Evolutionary conservation across 2,797 vertebrate species (phyloP).

Genomic region (Chloroceryle amazona): DNA sequence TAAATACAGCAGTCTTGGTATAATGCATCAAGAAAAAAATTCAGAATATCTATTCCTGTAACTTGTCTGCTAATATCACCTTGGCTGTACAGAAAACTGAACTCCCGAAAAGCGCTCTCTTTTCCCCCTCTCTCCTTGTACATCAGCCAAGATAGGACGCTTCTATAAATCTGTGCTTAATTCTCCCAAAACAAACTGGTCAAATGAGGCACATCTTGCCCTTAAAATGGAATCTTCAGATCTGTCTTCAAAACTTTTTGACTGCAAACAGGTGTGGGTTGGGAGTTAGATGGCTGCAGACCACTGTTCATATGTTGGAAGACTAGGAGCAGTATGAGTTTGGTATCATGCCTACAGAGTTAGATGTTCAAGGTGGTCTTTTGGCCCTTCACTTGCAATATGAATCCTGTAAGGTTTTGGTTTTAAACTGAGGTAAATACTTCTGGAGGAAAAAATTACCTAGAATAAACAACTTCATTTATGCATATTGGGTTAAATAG

Average conservation of each 20-base stretch:
- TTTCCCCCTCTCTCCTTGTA: no score
- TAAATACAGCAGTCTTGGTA: not conserved
- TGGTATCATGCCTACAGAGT: not conserved
- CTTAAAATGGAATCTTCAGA: not conserved
- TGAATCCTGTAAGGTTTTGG: not conserved
- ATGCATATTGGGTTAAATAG: not conserved
- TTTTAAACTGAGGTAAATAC: not conserved
- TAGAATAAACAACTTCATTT: not conserved
- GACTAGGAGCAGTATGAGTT: not conserved
- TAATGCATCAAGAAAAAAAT: no score
- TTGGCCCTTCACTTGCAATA: fast-evolving
- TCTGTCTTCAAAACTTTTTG: not conserved
- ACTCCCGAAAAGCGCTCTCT: not conserved
- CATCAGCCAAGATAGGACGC: not conserved
- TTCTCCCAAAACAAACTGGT: not conserved
- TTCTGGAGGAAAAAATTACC: not conserved
- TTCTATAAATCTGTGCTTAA: not conserved
- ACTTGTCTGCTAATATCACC: not conserved
- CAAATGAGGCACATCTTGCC: not conserved
- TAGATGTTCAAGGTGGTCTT: not conserved
- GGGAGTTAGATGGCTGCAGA: not conserved
- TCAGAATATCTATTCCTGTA: not conserved
- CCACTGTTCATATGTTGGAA: not conserved
- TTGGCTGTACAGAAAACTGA: not conserved
- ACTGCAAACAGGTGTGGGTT: not conserved